Conservation (phyloP, 2,797 vertebrate species). For the Hafferia zeledoni region DNA sequence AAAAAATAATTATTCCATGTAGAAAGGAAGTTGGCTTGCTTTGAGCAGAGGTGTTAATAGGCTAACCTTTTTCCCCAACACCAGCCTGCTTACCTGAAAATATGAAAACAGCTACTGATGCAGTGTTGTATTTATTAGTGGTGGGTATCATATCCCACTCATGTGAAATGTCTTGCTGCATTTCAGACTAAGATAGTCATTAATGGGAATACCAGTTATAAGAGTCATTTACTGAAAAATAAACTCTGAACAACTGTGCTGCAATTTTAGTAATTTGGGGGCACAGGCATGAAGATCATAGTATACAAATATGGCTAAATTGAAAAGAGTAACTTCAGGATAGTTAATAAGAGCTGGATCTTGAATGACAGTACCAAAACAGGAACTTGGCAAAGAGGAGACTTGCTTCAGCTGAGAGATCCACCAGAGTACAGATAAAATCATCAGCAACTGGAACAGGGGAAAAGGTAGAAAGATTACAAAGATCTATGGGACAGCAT, state of each 20-base stretch:
- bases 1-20: slow-evolving; percentile 61
- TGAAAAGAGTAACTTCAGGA: not conserved
- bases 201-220: slow-evolving; percentile 30
- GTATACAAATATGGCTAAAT: not conserved
- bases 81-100: slow-evolving; percentile 49
- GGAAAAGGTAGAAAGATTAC: not conserved
- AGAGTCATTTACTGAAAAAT: slow-evolving; percentile 37
- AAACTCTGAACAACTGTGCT: slow-evolving; percentile 18
- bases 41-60: slow-evolving; percentile 71
- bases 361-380: slow-evolving; percentile 11
- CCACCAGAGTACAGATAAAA: not conserved
- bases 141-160: not conserved
- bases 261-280: slow-evolving; percentile 38
- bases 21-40: slow-evolving; percentile 61
- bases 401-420: not conserved
- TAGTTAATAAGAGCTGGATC: not conserved
- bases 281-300: not conserved
- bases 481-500: not conserved
- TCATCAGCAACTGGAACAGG: not conserved
- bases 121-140: slow-evolving; percentile 13
- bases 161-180: not conserved
- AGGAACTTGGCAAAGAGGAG: not conserved
- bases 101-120: slow-evolving; percentile 24
- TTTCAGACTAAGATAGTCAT: slow-evolving; percentile 14
- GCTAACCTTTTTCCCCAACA: slow-evolving; percentile 61